Conservation (phyloP, 2,888 invertebrate species). For the Cantharis rufa region DNA sequence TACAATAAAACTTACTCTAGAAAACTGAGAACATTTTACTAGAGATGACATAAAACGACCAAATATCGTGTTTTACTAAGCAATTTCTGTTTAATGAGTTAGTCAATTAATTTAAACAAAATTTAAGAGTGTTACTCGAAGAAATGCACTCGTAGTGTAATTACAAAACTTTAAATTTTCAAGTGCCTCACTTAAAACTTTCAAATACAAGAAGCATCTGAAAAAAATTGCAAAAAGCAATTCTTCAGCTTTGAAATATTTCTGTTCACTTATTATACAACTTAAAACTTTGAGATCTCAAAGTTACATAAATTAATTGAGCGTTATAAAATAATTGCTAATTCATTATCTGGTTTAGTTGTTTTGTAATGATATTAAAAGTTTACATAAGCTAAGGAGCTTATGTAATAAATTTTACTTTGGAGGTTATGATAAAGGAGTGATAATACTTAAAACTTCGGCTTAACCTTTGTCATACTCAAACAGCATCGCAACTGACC, state of each 20-base stretch:
- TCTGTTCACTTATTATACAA: neutral
- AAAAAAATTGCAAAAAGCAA: neutral
- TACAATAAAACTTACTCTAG: neutral
- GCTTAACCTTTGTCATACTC: neutral
- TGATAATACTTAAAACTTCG: neutral
- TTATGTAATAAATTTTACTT: neutral
- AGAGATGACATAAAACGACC: neutral
- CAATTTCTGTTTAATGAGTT: neutral
- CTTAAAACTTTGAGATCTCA: neutral
- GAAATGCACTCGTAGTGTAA: neutral
- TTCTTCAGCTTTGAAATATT: neutral
- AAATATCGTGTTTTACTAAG: conserved; percentile 2
- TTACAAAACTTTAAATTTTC: neutral
- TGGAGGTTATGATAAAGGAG: neutral
- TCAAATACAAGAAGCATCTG: neutral
- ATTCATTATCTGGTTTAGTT: neutral
- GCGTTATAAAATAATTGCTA: neutral
- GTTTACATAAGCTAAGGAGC: neutral
- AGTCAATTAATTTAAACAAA: neutral
- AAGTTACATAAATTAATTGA: neutral
- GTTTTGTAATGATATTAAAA: neutral
- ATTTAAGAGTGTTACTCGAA: neutral
- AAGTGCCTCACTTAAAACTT: neutral
- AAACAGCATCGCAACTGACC: neutral
- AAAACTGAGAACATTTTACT: conserved; percentile 1